A percentile compares a stretch with the other conserved stretches of the same genome.
Evolutionary conservation across 2,797 vertebrate genomes (phyloP).

Genomic region (Buceros bicornis): DNA sequence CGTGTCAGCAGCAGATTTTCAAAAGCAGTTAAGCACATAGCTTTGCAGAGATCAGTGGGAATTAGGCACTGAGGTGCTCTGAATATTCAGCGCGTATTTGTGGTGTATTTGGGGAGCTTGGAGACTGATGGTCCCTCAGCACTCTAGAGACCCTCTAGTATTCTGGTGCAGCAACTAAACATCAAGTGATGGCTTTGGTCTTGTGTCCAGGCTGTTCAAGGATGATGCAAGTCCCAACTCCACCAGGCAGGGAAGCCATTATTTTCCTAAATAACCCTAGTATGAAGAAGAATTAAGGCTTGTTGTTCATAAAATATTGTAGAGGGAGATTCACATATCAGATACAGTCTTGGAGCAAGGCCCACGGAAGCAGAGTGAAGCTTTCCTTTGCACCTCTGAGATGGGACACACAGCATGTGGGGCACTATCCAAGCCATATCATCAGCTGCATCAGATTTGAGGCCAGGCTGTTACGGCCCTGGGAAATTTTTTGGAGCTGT

Average conservation of each 20-base stretch:
- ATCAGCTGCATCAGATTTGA: not conserved
- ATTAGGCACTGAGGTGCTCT: conserved; percentile 18
- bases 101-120: not conserved
- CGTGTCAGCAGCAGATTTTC: not conserved
- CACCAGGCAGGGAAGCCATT: not conserved
- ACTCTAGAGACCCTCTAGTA: not conserved
- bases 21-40: not conserved
- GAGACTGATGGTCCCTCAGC: not conserved
- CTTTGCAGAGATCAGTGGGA: not conserved
- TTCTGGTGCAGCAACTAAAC: not conserved
- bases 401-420: not conserved
- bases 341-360: not conserved
- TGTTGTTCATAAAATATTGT: not conserved
- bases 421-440: not conserved
- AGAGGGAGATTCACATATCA: not conserved
- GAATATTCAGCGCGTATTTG: not conserved
- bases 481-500: not conserved
- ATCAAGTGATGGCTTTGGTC: not conserved
- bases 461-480: not conserved
- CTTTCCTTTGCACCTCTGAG: not conserved
- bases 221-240: not conserved
- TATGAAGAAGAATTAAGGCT: not conserved
- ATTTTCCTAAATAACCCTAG: not conserved
- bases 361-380: not conserved
- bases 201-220: not conserved